Conservation (phyloP, 2,113 vertebrate genomes). For the Paramisgurnus dabryanus region DNA sequence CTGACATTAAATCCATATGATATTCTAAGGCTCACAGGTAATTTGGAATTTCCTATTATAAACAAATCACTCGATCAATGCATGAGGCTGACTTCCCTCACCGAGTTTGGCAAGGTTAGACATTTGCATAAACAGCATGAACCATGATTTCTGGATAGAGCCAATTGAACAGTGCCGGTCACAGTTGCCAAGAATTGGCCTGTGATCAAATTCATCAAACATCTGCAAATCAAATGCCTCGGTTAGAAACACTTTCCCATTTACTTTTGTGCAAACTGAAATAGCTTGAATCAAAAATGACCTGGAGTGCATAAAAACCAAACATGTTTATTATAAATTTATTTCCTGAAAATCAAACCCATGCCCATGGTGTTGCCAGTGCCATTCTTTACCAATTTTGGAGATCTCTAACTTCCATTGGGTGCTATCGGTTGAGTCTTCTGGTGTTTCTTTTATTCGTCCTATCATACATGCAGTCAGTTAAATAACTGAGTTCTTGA, state of each 20-base stretch:
- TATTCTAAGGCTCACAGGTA: slow-evolving; percentile 11
- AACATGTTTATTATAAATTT: too few relatives aligned
- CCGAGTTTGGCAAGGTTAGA: neutral
- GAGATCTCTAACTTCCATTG: neutral
- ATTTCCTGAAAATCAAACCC: too few relatives aligned
- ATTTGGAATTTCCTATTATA: slow-evolving; percentile 16
- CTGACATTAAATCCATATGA: slow-evolving; percentile 13
- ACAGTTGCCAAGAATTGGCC: slow-evolving; percentile 49
- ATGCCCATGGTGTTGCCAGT: too few relatives aligned
- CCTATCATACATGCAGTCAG: slow-evolving; percentile 63
- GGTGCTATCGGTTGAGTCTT: slow-evolving; percentile 56
- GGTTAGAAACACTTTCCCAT: neutral
- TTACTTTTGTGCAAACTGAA: too few relatives aligned
- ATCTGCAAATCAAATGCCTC: slow-evolving; percentile 7
- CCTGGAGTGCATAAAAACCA: too few relatives aligned
- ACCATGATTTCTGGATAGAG: slow-evolving; percentile 7
- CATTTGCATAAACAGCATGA: slow-evolving; percentile 14
- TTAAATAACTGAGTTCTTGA: slow-evolving; percentile 56
- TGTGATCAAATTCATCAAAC: slow-evolving; percentile 58
- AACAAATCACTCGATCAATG: slow-evolving; percentile 22
- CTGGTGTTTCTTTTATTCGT: slow-evolving; percentile 57
- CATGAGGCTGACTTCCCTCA: neutral
- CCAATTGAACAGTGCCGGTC: slow-evolving; percentile 64
- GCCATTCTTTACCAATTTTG: too few relatives aligned
- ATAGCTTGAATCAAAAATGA: neutral